Base-by-base conservation (phyloP, 1,140 invertebrate genomes). In the Phocides pigmalion region DNA sequence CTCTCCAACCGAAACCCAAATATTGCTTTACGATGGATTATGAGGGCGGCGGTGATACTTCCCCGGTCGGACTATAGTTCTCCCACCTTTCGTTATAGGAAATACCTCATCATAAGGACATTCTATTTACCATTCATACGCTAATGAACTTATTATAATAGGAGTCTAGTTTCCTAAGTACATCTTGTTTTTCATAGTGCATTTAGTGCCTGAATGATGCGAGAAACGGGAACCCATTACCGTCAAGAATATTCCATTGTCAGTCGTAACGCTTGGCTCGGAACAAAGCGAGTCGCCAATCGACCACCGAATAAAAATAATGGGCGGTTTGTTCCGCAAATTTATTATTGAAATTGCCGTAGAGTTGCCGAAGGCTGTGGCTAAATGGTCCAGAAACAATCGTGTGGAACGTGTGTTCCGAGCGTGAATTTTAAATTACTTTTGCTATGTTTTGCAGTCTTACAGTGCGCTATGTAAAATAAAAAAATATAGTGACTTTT, bases 281-380 rank as follows among this genome's bases (percentile, higher is more conserved):
- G 54, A 65, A 70, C 61, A 71, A 76, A 64, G 67, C 58, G 49
- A 50, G 39, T 64, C 64, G 65, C 70, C 70, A 70, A 72, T 79
- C 56, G 65, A 37, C 47, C 46, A 49, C 51, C 42, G 51, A 41
- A 58, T 66, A 39, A 73, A 58, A 42, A 66, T 69, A 71, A 76
- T 74, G 50, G 51, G 5, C 65, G 62, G 56, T 72, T 72, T 68
- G 76, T 76, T 76, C 70, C 73, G 76, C 73, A 71, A 74, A 76
- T 79, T 74, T 79, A 69, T 74, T 70, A 63, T 74, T 70, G 61
- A 76, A 79, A 79, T 76, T 68, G 64, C 65, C 68, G 62, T 72
- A 69, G 66, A 70, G 53, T 47, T 39, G 11, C 17, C 37, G 64
- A 76, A 76, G 76, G 76, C 68, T 69, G 73, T 71, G 66, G 73